These are phyloP conservation scores for Caerostris darwini DNA, from an alignment of 1,140 invertebrate genomes.

Conservation along the genomic window DNA sequence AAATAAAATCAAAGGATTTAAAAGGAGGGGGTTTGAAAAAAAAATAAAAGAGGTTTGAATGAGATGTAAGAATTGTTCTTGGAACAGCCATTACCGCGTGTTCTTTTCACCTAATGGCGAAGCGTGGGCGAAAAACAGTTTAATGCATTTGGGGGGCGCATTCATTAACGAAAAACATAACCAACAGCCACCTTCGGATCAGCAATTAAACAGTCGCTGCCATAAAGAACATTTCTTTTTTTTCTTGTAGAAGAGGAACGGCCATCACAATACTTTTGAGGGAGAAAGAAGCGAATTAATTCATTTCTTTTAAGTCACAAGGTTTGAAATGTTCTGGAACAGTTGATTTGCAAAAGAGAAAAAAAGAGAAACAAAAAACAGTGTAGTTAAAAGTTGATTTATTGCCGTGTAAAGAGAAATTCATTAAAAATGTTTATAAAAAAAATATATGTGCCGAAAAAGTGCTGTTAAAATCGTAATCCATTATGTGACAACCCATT, in stretches of 20 bases:
- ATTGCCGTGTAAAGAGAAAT: too few relatives aligned
- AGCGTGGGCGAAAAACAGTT: slow-evolving; percentile 66
- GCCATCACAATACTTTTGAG: neutral
- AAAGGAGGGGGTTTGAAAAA: slow-evolving; percentile 22
- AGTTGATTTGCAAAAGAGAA: neutral
- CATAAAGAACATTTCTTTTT: neutral
- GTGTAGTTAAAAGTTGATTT: too few relatives aligned
- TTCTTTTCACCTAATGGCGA: slow-evolving; percentile 76
- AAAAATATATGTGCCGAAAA: too few relatives aligned
- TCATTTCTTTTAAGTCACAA: neutral
- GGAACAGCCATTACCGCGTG: slow-evolving; percentile 68
- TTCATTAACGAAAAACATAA: slow-evolving; percentile 55
- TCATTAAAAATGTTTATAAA: too few relatives aligned
- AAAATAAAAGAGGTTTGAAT: slow-evolving; percentile 42
- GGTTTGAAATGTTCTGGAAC: neutral
- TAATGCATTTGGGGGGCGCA: slow-evolving; percentile 26
- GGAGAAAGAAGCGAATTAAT: neutral
- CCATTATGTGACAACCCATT: too few relatives aligned
- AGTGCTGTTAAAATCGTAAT: too few relatives aligned
- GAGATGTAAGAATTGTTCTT: slow-evolving; percentile 69
- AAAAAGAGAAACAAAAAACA: too few relatives aligned
- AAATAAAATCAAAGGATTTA: slow-evolving; percentile 68
- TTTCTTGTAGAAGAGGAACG: too few relatives aligned
- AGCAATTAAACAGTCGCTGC: slow-evolving; percentile 19
- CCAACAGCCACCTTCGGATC: neutral